Conservation (phyloP, 2,797 vertebrate species). For the Pseudomugil tenellus region DNA sequence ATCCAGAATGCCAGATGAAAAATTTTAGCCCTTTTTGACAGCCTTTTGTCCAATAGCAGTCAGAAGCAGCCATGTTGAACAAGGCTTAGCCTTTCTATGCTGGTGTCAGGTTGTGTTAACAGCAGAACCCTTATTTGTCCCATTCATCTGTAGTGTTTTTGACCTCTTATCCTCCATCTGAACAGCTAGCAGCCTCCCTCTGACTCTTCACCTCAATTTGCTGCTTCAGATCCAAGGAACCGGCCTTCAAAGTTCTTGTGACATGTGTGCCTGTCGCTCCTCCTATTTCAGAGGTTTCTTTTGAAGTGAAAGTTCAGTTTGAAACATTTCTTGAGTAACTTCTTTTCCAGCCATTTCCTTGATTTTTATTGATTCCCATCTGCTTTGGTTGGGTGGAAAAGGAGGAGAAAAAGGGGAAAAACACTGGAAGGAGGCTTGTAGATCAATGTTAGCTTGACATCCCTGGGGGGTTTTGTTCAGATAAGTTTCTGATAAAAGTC, state of each 20-base stretch:
- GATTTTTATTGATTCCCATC: slow-evolving; percentile 82
- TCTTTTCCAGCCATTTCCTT: slow-evolving; percentile 78
- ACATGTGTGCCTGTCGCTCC: slow-evolving; percentile 15
- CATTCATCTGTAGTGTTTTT: slow-evolving; percentile 66
- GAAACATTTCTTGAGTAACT: slow-evolving; percentile 78
- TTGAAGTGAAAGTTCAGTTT: slow-evolving; percentile 83
- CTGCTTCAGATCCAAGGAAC: slow-evolving; percentile 54
- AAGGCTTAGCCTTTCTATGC: slow-evolving; percentile 49
- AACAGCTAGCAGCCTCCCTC: slow-evolving; percentile 49
- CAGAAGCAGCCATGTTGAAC: slow-evolving; percentile 47
- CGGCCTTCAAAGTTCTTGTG: slow-evolving; percentile 67
- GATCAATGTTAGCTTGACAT: slow-evolving; percentile 78
- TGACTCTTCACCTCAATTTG: slow-evolving; percentile 78
- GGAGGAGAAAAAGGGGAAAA: slow-evolving; percentile 39
- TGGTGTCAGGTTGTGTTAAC: slow-evolving; percentile 69
- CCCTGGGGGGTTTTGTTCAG: slow-evolving; percentile 51
- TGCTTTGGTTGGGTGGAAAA: slow-evolving; percentile 64
- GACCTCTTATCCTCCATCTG: slow-evolving; percentile 62
- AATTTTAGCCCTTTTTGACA: slow-evolving; percentile 17
- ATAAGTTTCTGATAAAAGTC: slow-evolving; percentile 62
- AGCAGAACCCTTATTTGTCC: slow-evolving; percentile 66
- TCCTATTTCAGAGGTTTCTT: slow-evolving; percentile 70
- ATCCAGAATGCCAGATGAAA: slow-evolving; percentile 30
- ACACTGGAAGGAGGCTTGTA: slow-evolving; percentile 38
- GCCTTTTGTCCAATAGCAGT: slow-evolving; percentile 35